Percentiles rank a stretch among this genome's conserved stretches.
phyloP scores from a whole-genome alignment of 2,797 vertebrate genomes.

The Cercopithecus petaurista region DNA sequence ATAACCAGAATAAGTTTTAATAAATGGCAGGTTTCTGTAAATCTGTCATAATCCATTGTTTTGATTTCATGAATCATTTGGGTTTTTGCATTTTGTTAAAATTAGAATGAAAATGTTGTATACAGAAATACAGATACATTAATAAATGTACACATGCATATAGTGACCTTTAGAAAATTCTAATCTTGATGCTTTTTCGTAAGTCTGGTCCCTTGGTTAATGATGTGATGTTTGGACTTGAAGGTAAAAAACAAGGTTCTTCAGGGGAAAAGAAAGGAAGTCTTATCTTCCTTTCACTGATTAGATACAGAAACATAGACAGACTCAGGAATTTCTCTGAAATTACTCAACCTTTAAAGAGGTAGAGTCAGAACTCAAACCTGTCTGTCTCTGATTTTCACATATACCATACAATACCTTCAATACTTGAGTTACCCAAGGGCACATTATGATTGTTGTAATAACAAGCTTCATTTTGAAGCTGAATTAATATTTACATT shows the following conservation, averaged over 20 bases:
- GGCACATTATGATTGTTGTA: neutral
- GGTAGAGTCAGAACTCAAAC: neutral
- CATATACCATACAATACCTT: neutral
- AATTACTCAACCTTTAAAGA: neutral
- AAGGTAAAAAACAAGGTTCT: neutral
- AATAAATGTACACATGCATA: neutral
- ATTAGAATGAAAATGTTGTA: neutral
- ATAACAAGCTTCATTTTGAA: neutral
- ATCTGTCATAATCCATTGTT: neutral
- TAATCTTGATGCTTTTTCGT: constrained; percentile 16
- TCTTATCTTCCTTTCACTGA: neutral
- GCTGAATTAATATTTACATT: neutral
- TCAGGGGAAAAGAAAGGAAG: neutral
- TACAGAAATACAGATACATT: neutral
- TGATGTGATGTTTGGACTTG: neutral
- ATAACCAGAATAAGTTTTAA: neutral
- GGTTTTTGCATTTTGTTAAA: neutral
- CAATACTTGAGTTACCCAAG: neutral
- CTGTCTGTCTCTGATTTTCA: neutral
- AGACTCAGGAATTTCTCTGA: neutral
- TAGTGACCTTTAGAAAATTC: neutral
- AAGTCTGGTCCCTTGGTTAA: neutral
- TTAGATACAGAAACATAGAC: neutral
- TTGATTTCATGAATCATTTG: neutral
- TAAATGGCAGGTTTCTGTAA: neutral